Evolutionary conservation across 2,113 vertebrate genomes (phyloP), one percentile per base, ranked within the genome.

Genomic region (Ardeotis arabs): DNA sequence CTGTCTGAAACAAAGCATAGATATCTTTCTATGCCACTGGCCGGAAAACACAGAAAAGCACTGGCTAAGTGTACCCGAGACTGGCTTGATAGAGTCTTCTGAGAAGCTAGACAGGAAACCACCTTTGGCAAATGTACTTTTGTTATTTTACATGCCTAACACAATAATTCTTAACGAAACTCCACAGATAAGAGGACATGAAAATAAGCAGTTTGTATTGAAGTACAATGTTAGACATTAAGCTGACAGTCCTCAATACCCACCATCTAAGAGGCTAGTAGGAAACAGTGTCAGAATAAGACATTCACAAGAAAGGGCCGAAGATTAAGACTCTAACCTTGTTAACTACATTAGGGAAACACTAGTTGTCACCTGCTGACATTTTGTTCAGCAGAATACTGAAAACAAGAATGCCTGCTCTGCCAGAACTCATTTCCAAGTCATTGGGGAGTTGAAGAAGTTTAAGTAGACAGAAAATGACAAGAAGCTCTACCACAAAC

Each of bases 371-470:
- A 89, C 91, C 69, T 93, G 60, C 81, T 90, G 80, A 89, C 62
- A 68, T 87, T 84, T 94, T 92, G 44, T 66, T 96, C 35, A 63
- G 69, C 49, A 73, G 58, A 69, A 88, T 70, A 74, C 37, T 14
- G 59, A 78, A 70, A 95, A 84, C 25, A 90, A 92, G 68, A 88
- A 90, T 35, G 63, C 45, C 39, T 78, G 31, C 47, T 87, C 68
- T 89, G 73, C 63, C 84, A 94, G 64, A 94, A 64, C 16, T 78
- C 22, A 81, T 95, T 95, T 95, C 69, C 77, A 78, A 63, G 58
- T 87, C 56, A 68, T 47, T 50, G 18, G 16, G n/a, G 27, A 44
- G 55, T 70, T 59, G 14, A 77, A 81, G 18, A 79, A 76, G 5
- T 74, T 84, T 84, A 67, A 78, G 81, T 35, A 78, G 83, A 73